Evolutionary conservation across 2,888 invertebrate genomes (phyloP), one percentile per base, ranked within the genome.

Genomic region (Idaea aversata): DNA sequence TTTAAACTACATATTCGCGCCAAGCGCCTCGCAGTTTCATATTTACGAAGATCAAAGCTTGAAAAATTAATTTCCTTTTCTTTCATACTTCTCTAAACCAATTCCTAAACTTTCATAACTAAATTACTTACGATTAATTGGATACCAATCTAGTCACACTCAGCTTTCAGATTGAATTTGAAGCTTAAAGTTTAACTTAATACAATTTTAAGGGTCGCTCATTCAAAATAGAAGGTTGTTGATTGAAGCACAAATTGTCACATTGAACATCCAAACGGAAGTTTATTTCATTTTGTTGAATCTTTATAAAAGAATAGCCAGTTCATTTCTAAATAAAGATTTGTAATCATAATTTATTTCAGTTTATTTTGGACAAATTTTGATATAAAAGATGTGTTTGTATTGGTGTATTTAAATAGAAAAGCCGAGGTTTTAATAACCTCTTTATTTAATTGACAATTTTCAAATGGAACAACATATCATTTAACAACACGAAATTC

Each of bases 61-160:
- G 7, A 47, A 10, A 47, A 47, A 7, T 10, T 47, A 47, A 47
- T 4, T 4, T 10, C 5, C 13, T 47, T 10, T 13, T 13, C 47
- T 10, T 47, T 47, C 6, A 47, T 10, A 47, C 13, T 47, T 7
- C 4, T 47, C 47, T 10, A 47, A 47, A 7, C 13, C 5, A 47
- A 47, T 36, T 47, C 69, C 73, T 47, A 10, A 47, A 47, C 47
- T 13, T 13, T 47, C 47, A 47, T 47, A 47, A 47, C 47, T 47
- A 7, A 72, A 72, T 77, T 25, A 25, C 25, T 75, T 74, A 77
- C 15, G 5, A 25, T 36, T 38, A 61, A 38, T 61, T 16, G 34
- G 60, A 16, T 36, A 6, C 15, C 25, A 35, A n/a, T 62, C 47
- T 38, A 35, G 16, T 35, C 34, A 57, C 47, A 47, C 47, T 47